Conservation (phyloP, 2,113 vertebrate species). For the Mola mola region DNA sequence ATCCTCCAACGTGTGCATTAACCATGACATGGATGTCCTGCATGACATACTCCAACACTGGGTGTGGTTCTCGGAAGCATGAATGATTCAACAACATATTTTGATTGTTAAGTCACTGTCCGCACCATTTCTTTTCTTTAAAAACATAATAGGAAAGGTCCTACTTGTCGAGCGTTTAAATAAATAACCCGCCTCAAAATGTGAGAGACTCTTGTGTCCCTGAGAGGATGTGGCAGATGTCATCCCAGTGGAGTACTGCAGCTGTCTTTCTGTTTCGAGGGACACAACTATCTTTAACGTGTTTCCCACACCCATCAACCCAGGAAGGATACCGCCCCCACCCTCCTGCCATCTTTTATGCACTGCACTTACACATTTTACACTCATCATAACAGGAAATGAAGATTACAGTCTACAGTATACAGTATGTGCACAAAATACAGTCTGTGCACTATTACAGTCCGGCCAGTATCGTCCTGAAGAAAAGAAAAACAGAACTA, state of each 20-base stretch:
- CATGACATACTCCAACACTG: neutral
- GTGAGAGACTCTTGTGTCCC: slow-evolving; percentile 1
- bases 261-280: slow-evolving; percentile 32
- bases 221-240: slow-evolving; percentile 27
- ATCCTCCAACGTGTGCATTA: slow-evolving; percentile 47
- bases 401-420: no score
- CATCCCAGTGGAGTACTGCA: slow-evolving; percentile 29
- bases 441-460: no score
- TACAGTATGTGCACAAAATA: no score
- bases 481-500: no score
- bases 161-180: neutral
- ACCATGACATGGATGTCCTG: no score
- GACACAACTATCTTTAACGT: slow-evolving; percentile 24
- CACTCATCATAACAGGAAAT: slow-evolving; percentile 13
- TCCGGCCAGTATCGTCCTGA: no score
- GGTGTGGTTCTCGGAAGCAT: neutral
- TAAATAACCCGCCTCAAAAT: neutral
- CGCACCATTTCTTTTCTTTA: neutral
- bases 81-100: slow-evolving; percentile 1
- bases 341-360: neutral
- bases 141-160: neutral
- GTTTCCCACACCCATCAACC: slow-evolving; percentile 41
- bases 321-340: neutral
- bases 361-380: no score
- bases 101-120: neutral